Percentiles rank a stretch among this genome's conserved stretches.
phyloP scores from a whole-genome alignment of 2,113 vertebrate genomes.

The Capreolus pygargus region DNA sequence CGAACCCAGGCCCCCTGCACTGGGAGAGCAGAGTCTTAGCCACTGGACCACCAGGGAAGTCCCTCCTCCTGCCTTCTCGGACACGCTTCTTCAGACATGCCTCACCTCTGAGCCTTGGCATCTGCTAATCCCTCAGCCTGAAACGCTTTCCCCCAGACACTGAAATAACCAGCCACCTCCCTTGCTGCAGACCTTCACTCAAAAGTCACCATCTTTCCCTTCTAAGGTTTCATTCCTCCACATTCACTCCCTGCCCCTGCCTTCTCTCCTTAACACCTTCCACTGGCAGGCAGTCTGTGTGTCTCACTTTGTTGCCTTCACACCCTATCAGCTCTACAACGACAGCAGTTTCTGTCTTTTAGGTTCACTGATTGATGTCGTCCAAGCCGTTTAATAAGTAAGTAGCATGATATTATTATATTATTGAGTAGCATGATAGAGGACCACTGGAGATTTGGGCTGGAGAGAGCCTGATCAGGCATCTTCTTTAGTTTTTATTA shows the following conservation, averaged over 20 bases:
- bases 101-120: background rate
- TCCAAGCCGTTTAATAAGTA: background rate
- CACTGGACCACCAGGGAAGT: background rate
- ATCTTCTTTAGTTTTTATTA: background rate
- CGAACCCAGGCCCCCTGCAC: background rate
- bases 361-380: background rate
- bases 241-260: accelerated
- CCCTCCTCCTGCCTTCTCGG: background rate
- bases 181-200: background rate
- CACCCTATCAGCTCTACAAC: background rate
- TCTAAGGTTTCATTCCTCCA: background rate
- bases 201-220: background rate
- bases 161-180: background rate
- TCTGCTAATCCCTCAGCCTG: background rate
- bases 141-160: background rate
- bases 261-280: background rate
- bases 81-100: accelerated
- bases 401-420: no score
- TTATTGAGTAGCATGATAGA: background rate
- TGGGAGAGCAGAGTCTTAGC: background rate
- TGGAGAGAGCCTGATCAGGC: background rate
- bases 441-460: background rate
- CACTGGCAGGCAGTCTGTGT: background rate
- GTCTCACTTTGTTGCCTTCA: background rate
- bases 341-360: accelerated